Evolutionary conservation across 2,888 invertebrate genomes (phyloP).

Genomic region (Nezara viridula): DNA sequence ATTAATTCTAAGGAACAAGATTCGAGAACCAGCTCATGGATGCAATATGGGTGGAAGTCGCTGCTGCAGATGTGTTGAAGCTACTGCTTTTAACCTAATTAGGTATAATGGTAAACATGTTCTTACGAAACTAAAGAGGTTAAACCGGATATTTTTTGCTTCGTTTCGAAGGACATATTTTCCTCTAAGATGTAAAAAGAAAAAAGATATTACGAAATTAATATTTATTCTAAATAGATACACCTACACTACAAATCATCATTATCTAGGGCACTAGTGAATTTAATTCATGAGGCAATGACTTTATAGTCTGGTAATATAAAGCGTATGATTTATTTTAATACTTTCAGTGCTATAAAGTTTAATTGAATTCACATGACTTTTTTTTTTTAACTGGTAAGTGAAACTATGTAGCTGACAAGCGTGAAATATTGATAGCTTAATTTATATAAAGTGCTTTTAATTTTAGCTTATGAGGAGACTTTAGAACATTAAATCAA

Average conservation of each 20-base stretch:
- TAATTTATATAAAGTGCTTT: not conserved
- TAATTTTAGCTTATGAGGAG: too few relatives aligned
- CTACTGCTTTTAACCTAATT: not conserved
- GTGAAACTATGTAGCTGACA: not conserved
- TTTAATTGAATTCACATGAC: too few relatives aligned
- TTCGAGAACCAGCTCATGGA: not conserved
- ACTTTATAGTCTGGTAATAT: not conserved
- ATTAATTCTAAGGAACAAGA: not conserved
- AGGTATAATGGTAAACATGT: not conserved
- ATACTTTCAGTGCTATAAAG: not conserved
- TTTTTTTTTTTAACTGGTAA: too few relatives aligned
- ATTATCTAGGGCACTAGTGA: not conserved
- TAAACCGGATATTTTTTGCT: not conserved
- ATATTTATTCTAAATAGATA: not conserved
- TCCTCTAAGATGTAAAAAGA: not conserved
- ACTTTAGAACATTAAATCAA: too few relatives aligned
- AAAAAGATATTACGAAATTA: not conserved
- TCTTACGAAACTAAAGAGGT: not conserved
- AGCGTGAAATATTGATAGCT: not conserved
- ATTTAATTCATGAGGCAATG: not conserved
- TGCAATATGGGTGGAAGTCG: not conserved
- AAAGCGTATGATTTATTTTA: conserved; percentile 2
- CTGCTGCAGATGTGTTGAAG: not conserved
- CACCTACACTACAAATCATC: not conserved
- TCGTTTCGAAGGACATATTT: not conserved